Conservation (phyloP, 2,888 invertebrate genomes). For the Mimas tiliae region DNA sequence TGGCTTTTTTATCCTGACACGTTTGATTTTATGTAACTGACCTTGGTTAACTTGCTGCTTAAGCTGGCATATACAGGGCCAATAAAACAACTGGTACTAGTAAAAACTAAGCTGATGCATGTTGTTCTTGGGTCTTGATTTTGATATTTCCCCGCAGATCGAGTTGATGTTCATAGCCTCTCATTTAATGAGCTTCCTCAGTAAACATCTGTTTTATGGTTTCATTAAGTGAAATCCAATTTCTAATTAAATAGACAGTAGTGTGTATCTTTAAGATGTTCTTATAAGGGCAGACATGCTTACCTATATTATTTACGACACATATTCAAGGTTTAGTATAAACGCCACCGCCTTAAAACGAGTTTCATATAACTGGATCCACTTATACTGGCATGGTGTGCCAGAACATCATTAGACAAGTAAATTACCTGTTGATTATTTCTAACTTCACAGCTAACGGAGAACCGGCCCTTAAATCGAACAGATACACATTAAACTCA, state of each 20-base stretch:
- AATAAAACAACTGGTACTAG: no score
- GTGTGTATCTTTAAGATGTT: neutral
- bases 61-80: no score
- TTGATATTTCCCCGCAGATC: neutral
- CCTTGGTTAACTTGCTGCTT: no score
- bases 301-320: slow-evolving; percentile 19
- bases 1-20: no score
- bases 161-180: neutral
- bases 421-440: slow-evolving; percentile 49
- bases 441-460: slow-evolving; percentile 43
- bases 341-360: slow-evolving; percentile 2
- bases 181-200: neutral
- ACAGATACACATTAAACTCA: slow-evolving; percentile 50
- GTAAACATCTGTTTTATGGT: neutral
- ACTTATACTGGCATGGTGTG: slow-evolving; percentile 18
- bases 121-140: no score
- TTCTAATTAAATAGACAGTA: neutral
- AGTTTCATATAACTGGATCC: slow-evolving; percentile 21
- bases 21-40: no score
- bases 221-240: neutral
- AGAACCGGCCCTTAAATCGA: slow-evolving; percentile 50
- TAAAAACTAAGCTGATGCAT: no score
- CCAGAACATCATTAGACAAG: slow-evolving; percentile 40
- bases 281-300: neutral
- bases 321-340: slow-evolving; percentile 7